Base-by-base conservation (phyloP, 1,140 invertebrate genomes). In the Drosophila albomicans region DNA sequence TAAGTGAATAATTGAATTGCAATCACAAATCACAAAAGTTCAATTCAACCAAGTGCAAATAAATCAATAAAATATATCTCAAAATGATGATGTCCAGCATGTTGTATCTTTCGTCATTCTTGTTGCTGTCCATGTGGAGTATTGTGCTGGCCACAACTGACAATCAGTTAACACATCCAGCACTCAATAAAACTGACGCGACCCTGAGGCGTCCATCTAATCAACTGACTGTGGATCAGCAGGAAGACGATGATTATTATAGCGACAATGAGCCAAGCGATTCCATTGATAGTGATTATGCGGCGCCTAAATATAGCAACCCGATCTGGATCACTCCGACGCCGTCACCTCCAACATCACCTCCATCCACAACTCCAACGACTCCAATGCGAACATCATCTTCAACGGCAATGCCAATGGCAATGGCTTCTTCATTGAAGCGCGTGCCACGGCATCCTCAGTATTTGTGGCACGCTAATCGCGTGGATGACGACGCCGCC, bases 391-490 rank as follows among this genome's bases (percentile, higher is more conserved):
- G 7, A 51, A 8, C 25, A n/a, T 41, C 2, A 43, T 1, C 20
- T 10, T 5, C 46, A 6, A 30, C 25, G 11, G 3, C 51, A 46
- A 30, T 35, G 7, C 2, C 35, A 13, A n/a, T 13, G 16, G 13
- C 48, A 16, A 25, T 13, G 13, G 2, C 52, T 35, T 13, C 16
- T 15, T 2, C 8, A 11, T 35, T 13, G 13, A 75, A 67, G 28
- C 82, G 78, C 41, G 75, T 85, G 82, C 63, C 78, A 59, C 72
- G 80, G 28, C 51, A 78, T 48, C 80, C 66, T 32, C 69, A 65
- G 8, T 54, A 59, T 66, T 48, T 52, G 59, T 51, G 25, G 66
- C 30, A 56, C 64, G 35, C 62, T 48, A 86, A 86, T 81, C 70
- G 54, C 16, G 30, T 81, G 52, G 25, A 71, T 57, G 64, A 45